These are phyloP conservation scores for Thymelicus lineola DNA, from an alignment of 2,888 invertebrate species.

Conservation along the genomic window DNA sequence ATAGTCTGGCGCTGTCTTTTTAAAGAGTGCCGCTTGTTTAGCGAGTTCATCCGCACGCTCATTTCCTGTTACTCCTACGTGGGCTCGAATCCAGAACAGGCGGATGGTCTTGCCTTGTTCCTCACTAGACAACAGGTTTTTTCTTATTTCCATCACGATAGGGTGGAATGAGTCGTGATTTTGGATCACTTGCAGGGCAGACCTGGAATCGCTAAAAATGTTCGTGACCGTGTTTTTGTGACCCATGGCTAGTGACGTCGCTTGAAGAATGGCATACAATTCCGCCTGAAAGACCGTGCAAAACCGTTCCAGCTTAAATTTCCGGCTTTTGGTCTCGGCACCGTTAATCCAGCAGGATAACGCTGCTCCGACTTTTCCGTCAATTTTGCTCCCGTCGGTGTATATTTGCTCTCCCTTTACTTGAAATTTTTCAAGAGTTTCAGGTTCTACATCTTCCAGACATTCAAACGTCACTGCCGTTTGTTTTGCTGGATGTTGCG, in stretches of 20 bases:
- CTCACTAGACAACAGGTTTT: not conserved
- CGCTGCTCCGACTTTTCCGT: conserved; percentile 3
- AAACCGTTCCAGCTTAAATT: conserved; percentile 1
- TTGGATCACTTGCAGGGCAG: not conserved
- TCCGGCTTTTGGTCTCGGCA: not conserved
- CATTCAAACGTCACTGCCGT: not conserved
- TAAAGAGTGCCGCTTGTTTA: conserved; percentile 1
- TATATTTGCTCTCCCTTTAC: not conserved
- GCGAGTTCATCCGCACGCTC: conserved; percentile 10
- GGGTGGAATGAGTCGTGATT: not conserved
- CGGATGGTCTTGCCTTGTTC: not conserved
- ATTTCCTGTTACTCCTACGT: conserved; percentile 1
- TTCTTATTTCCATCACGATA: not conserved
- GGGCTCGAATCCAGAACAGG: conserved; percentile 11
- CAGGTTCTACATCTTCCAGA: not conserved
- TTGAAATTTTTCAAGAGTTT: not conserved
- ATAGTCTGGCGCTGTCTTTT: not conserved
- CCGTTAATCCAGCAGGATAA: conserved; percentile 8
- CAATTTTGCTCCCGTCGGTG: conserved; percentile 15
- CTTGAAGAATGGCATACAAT: not conserved
- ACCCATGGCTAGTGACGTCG: not conserved
- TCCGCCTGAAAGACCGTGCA: conserved; percentile 15
- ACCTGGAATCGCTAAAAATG: conserved; percentile 18
- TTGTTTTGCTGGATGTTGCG: not conserved
- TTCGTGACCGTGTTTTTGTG: too few species aligned